Evolutionary conservation across 1,140 invertebrate species (phyloP).

Genomic region (Pseudobourletiella spinata): DNA sequence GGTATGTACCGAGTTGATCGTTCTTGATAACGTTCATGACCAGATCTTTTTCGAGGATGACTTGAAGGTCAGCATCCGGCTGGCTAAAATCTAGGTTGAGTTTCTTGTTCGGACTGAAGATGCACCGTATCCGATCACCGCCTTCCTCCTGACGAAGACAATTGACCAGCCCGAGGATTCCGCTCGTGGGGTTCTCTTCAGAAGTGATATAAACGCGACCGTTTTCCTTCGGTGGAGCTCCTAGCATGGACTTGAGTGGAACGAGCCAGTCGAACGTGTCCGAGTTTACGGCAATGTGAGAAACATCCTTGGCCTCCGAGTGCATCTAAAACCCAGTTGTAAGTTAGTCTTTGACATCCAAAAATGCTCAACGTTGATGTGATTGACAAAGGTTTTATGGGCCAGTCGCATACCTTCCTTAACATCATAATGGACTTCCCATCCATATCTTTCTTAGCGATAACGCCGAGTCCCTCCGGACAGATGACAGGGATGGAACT

Average conservation of each 20-base stretch:
- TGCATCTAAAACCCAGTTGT: no score
- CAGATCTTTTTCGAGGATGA: neutral
- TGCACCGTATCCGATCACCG: neutral
- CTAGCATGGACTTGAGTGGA: constrained; percentile 52
- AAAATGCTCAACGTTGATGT: no score
- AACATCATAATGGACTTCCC: no score
- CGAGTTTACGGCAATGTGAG: no score
- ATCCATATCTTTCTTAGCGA: no score
- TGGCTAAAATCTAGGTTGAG: neutral
- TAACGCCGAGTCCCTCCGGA: no score
- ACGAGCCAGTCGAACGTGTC: constrained; percentile 62
- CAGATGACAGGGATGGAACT: no score
- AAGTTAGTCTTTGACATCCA: no score
- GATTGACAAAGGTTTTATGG: constrained; percentile 63
- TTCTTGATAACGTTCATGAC: neutral
- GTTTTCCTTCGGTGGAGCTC: no score
- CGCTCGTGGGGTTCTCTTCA: neutral
- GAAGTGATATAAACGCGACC: no score
- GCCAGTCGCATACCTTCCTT: constrained; percentile 53
- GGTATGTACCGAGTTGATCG: neutral
- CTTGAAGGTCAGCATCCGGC: neutral
- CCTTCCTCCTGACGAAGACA: neutral
- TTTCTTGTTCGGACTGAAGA: neutral
- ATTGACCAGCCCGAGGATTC: neutral
- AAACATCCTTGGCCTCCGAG: no score